Evolutionary conservation across 53 echinoderm and acorn worm species (phyloP).

Genomic region (Pentamera pediparva): DNA sequence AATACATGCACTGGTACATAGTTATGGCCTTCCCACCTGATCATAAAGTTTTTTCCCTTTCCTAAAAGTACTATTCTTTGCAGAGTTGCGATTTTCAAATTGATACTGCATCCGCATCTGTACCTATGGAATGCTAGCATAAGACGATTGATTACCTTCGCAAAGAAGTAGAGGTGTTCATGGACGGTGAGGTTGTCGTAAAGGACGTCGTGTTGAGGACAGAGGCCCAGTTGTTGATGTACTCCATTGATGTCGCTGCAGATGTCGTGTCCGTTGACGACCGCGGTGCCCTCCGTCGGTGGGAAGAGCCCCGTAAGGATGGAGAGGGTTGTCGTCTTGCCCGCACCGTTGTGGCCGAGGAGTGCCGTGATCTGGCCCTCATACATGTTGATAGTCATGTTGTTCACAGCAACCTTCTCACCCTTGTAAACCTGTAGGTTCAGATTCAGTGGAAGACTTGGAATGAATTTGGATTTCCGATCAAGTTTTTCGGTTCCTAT

Average conservation of each 20-base stretch:
- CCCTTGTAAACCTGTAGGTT: constrained; percentile 38
- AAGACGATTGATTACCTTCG: constrained; percentile 53
- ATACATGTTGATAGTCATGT: constrained; percentile 71
- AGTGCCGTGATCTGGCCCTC: constrained; percentile 98
- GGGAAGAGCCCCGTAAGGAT: constrained; percentile 93
- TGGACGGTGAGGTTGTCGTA: constrained; percentile 87
- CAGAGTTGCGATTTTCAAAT: too few relatives aligned
- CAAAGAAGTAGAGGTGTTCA: constrained; percentile 97
- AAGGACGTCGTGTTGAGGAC: constrained; percentile 95
- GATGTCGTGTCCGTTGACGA: constrained; percentile 84
- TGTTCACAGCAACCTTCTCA: constrained; percentile 68
- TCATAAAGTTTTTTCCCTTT: too few relatives aligned
- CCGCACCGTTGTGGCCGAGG: constrained; percentile 93
- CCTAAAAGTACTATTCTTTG: too few relatives aligned
- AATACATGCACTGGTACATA: too few relatives aligned
- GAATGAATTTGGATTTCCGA: too few relatives aligned
- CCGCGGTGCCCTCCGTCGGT: constrained; percentile 73
- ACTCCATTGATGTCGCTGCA: constrained; percentile 71
- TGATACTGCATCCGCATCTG: too few relatives aligned
- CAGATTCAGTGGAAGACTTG: too few relatives aligned
- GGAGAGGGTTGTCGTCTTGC: constrained; percentile 91
- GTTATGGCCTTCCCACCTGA: too few relatives aligned
- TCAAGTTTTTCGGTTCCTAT: too few relatives aligned
- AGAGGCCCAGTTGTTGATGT: constrained; percentile 73
- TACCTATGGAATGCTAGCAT: too few relatives aligned